A percentile compares a stretch with the other conserved stretches of the same genome.
phyloP scores from a whole-genome alignment of 2,888 invertebrate genomes.

The Nemapogon koenigi region DNA sequence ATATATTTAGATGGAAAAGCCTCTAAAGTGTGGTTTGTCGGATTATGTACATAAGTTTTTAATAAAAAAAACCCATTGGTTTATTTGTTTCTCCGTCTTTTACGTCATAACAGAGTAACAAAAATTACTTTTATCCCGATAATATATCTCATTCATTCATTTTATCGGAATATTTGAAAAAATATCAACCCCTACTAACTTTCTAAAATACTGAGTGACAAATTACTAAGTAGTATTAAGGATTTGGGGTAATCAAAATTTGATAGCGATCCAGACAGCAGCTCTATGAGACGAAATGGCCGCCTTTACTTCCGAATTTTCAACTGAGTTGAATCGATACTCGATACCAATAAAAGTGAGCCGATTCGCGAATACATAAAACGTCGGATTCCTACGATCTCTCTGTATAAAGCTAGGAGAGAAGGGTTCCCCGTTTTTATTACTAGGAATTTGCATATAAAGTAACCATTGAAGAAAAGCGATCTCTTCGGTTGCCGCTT shows the following conservation, averaged over 20 bases:
- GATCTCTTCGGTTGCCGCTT: constrained; percentile 42
- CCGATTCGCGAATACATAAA: constrained; percentile 63
- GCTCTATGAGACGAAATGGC: constrained; percentile 7
- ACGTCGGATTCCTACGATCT: constrained; percentile 49
- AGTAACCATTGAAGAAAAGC: constrained; percentile 65
- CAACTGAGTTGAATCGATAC: constrained; percentile 51
- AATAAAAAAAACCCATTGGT: too few species aligned
- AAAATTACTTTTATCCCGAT: too few species aligned
- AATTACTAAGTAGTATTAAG: not conserved
- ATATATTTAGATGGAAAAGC: too few species aligned
- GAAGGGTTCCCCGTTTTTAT: constrained; percentile 62
- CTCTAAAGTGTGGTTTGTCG: too few species aligned
- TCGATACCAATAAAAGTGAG: constrained; percentile 58
- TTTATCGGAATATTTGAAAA: too few species aligned
- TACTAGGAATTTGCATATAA: constrained; percentile 62
- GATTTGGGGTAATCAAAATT: constrained; percentile 43
- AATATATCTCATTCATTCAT: too few species aligned
- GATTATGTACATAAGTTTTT: too few species aligned
- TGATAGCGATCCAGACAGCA: constrained; percentile 41
- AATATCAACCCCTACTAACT: too few species aligned
- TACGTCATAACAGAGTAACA: too few species aligned
- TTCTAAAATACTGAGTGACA: not conserved
- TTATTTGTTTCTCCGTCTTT: too few species aligned
- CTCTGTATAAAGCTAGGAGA: constrained; percentile 50
- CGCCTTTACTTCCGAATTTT: constrained; percentile 47